Evolutionary conservation across 2,797 vertebrate species (phyloP).

Genomic region (Sciaenops ocellatus): DNA sequence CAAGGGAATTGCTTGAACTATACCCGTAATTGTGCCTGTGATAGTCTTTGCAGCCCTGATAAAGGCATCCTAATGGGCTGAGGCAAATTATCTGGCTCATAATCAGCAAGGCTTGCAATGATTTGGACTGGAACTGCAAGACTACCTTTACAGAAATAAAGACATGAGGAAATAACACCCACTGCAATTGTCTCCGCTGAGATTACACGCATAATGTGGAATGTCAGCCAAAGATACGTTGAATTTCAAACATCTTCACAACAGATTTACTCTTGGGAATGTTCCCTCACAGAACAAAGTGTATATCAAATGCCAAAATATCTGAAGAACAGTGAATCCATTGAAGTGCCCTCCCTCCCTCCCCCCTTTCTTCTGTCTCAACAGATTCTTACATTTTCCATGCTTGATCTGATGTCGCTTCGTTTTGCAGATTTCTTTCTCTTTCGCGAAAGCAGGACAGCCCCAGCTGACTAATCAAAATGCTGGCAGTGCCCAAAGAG

Average conservation of each 20-base stretch:
- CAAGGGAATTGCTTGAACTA: conserved; percentile 62
- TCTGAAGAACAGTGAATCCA: conserved; percentile 19
- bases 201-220: background rate
- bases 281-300: background rate
- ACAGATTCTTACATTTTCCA: conserved; percentile 45
- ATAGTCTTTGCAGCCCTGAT: conserved; percentile 72
- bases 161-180: conserved; percentile 18
- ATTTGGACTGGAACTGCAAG: conserved; percentile 12
- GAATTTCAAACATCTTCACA: background rate
- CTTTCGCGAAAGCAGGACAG: conserved; percentile 58
- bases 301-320: conserved; percentile 43
- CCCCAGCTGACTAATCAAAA: conserved; percentile 77
- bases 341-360: conserved; percentile 11
- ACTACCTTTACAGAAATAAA: conserved; percentile 23
- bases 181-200: background rate
- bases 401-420: conserved; percentile 50
- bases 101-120: conserved; percentile 51
- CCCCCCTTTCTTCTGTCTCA: conserved; percentile 29
- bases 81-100: conserved; percentile 66
- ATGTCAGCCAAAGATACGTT: background rate
- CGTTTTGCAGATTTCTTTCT: conserved; percentile 59
- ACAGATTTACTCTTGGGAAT: background rate
- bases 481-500: conserved; percentile 59
- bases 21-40: conserved; percentile 68
- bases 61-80: conserved; percentile 68